Evolutionary conservation across 2,797 vertebrate species (phyloP).

Genomic region (Sus cebifrons): DNA sequence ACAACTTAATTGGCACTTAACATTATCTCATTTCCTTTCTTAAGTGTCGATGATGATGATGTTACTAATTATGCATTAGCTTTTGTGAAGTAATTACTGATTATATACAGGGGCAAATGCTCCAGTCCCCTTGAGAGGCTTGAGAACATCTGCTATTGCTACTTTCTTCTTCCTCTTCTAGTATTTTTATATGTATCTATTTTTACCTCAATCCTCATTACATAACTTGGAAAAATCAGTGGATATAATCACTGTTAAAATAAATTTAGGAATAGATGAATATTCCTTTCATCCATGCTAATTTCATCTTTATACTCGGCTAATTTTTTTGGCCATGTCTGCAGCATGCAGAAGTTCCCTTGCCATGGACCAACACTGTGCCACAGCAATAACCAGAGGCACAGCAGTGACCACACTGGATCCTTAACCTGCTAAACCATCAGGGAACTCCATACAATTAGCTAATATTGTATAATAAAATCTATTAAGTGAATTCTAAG

Average conservation of each 20-base stretch:
- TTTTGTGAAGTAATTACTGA: constrained; percentile 64
- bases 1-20: constrained; percentile 34
- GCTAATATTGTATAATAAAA: constrained; percentile 33
- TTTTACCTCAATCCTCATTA: background rate
- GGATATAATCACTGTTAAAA: constrained; percentile 46
- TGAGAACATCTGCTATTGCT: constrained; percentile 46
- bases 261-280: background rate
- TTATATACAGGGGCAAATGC: background rate
- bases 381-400: too few species aligned
- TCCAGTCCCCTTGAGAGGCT: constrained; percentile 23
- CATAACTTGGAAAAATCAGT: background rate
- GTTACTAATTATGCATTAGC: constrained; percentile 15
- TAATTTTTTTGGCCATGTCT: background rate
- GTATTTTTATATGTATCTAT: background rate
- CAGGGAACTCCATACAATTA: background rate
- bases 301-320: constrained; percentile 20
- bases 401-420: too few species aligned
- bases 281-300: constrained; percentile 1
- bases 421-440: too few species aligned
- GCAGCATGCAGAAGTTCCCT: too few species aligned
- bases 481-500: background rate
- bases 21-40: constrained; percentile 33
- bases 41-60: constrained; percentile 34
- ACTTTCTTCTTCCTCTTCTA: constrained; percentile 3
- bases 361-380: too few species aligned